Percentiles rank a stretch among this genome's conserved stretches.
Conservation (phyloP, 2,888 invertebrate genomes). For the Dicycla oo region DNA sequence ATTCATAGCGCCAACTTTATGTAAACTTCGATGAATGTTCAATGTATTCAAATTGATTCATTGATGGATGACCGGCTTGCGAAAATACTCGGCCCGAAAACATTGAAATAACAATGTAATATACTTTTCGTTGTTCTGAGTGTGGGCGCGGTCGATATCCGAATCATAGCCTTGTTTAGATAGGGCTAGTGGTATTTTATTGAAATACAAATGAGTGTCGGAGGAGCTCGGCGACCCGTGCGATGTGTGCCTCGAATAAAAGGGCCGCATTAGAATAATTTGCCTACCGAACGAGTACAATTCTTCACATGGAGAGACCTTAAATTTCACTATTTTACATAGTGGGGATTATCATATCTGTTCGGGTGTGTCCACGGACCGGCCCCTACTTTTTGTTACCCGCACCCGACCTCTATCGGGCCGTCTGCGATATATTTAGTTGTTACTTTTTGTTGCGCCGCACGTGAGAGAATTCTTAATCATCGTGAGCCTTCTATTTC, state of each 20-base stretch:
- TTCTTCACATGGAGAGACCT: constrained; percentile 90
- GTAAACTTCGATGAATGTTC: constrained; percentile 81
- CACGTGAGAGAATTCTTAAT: constrained; percentile 89
- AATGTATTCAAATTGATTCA: constrained; percentile 87
- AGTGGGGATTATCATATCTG: constrained; percentile 90
- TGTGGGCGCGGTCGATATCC: constrained; percentile 70
- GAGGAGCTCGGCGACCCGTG: constrained; percentile 81
- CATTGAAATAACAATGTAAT: constrained; percentile 77
- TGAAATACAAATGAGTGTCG: constrained; percentile 89
- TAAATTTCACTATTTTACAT: constrained; percentile 91
- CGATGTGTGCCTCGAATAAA: constrained; percentile 89
- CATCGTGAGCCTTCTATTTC: constrained; percentile 75
- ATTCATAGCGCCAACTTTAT: constrained; percentile 78
- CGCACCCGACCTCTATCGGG: constrained; percentile 88
- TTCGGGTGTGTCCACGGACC: constrained; percentile 80
- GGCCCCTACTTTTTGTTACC: constrained; percentile 87
- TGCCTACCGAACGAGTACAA: constrained; percentile 87
- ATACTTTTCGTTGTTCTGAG: constrained; percentile 69
- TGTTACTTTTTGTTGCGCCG: constrained; percentile 89
- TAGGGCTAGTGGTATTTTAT: constrained; percentile 89
- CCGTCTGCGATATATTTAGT: constrained; percentile 89
- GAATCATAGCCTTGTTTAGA: constrained; percentile 86
- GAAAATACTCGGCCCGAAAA: constrained; percentile 78
- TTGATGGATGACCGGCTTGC: constrained; percentile 80
- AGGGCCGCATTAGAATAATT: constrained; percentile 90